Percentiles rank a stretch among this genome's conserved stretches.
These are phyloP conservation scores for Pentalonia nigronervosa DNA, from an alignment of 1,140 invertebrate genomes.

Conservation along the genomic window DNA sequence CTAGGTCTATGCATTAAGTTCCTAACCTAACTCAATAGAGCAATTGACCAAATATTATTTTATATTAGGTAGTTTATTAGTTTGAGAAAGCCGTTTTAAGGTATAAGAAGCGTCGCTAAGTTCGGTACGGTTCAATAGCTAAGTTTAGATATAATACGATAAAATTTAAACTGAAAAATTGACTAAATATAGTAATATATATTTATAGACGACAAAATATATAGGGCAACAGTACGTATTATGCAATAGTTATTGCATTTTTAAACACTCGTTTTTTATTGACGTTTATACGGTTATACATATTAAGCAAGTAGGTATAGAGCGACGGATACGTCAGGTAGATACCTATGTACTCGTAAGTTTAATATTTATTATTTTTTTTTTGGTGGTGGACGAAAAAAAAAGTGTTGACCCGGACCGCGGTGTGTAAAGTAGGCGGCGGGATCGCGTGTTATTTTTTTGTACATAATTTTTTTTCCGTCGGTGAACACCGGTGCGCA, in stretches of 20 bases:
- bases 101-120: neutral
- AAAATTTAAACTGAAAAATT: neutral
- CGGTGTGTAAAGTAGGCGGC: conserved; percentile 26
- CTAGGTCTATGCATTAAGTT: neutral
- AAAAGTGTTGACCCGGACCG: neutral
- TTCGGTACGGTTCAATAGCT: neutral
- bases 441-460: neutral
- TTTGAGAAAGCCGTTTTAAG: neutral
- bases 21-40: neutral
- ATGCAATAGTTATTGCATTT: neutral
- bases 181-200: neutral
- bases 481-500: conserved; percentile 17
- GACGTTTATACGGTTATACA: neutral
- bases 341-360: no score
- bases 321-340: neutral
- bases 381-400: neutral
- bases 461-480: neutral
- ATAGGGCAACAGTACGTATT: neutral
- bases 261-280: neutral
- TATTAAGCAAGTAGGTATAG: neutral
- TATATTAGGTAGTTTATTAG: neutral
- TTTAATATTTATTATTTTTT: no score
- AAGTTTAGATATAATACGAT: neutral
- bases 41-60: neutral
- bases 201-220: neutral